phyloP scores from a whole-genome alignment of 2,113 vertebrate species.

The Mustela lutreola region DNA sequence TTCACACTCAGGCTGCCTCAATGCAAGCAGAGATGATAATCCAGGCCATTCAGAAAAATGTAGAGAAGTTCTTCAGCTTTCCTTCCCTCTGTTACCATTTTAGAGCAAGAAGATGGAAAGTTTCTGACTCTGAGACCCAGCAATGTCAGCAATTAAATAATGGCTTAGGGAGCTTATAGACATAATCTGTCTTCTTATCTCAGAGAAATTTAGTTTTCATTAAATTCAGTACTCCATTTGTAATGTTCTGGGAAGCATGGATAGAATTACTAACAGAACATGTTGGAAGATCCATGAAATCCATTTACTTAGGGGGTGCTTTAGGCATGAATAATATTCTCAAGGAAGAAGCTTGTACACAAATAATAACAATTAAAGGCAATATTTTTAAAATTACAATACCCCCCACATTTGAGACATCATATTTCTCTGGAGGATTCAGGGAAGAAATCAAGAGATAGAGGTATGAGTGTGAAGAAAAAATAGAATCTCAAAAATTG shows the following conservation, averaged over 20 bases:
- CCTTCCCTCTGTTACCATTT: neutral
- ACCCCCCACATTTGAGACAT: neutral
- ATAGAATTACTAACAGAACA: neutral
- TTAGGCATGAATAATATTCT: neutral
- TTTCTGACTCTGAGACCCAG: neutral
- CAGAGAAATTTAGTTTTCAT: conserved; percentile 31
- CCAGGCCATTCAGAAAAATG: neutral
- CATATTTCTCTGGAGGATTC: neutral
- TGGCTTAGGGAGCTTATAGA: neutral
- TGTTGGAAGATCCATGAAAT: neutral
- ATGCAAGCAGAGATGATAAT: neutral
- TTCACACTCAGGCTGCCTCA: neutral
- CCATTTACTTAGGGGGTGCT: neutral
- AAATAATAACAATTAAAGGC: neutral
- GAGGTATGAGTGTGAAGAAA: neutral
- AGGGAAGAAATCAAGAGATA: neutral
- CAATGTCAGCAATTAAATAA: neutral
- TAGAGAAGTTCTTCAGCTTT: neutral
- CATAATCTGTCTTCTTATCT: neutral
- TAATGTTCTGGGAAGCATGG: neutral
- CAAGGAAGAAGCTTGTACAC: neutral
- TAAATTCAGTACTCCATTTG: neutral
- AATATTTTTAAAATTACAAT: neutral
- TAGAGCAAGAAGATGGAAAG: neutral
- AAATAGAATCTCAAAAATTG: neutral